Conservation (phyloP, 2,797 vertebrate species). For the Sternotherus odoratus region DNA sequence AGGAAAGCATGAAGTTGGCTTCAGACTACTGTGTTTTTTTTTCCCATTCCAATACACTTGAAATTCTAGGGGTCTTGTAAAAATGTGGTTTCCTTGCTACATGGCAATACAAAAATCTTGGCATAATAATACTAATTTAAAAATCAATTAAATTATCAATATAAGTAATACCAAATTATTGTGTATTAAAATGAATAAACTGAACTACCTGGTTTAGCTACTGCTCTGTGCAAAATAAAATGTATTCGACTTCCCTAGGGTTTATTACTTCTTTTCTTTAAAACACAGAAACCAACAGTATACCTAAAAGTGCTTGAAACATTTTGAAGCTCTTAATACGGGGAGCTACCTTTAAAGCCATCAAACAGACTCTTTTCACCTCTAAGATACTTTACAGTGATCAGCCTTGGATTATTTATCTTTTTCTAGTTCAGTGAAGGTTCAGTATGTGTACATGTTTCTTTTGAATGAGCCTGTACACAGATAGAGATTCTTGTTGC, state of each 20-base stretch:
- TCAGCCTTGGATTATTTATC: background rate
- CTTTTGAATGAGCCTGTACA: slow-evolving; percentile 38
- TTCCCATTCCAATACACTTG: background rate
- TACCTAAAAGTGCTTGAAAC: background rate
- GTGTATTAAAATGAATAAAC: background rate
- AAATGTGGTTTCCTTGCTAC: background rate
- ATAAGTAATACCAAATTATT: background rate
- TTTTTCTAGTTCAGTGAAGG: slow-evolving; percentile 31
- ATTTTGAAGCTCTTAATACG: background rate
- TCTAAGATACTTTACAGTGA: background rate
- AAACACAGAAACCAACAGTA: background rate
- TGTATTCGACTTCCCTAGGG: background rate
- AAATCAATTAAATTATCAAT: background rate
- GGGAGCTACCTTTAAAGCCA: background rate
- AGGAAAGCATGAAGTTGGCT: background rate
- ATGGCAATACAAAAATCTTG: background rate
- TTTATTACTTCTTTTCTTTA: background rate
- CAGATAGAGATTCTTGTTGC: slow-evolving; percentile 15
- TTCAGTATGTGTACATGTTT: background rate
- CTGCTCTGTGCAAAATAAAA: background rate
- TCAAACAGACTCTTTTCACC: slow-evolving; percentile 5
- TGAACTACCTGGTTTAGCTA: background rate
- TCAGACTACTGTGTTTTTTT: background rate
- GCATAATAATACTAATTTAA: background rate
- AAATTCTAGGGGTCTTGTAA: background rate